Conservation (phyloP, 2,888 invertebrate species). For the Heliconius charithonia region DNA sequence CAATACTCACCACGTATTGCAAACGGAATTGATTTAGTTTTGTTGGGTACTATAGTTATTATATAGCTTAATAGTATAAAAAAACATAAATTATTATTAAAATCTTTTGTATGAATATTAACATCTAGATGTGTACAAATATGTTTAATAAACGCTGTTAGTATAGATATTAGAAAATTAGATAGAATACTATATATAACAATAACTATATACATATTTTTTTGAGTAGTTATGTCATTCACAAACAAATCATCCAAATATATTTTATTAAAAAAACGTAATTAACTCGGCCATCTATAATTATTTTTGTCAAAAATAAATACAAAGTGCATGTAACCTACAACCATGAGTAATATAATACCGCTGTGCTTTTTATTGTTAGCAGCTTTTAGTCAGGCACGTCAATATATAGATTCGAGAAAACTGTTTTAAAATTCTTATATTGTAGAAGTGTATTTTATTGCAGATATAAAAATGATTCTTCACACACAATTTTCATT, state of each 20-base stretch:
- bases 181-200: background rate
- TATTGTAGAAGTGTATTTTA: background rate
- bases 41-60: constrained; percentile 20
- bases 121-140: background rate
- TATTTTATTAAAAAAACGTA: background rate
- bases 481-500: background rate
- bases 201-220: background rate
- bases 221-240: background rate
- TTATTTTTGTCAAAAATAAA: constrained; percentile 5
- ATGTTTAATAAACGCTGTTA: constrained; percentile 2
- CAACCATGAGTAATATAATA: constrained; percentile 32
- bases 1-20: constrained; percentile 22
- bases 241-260: background rate
- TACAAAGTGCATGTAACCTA: constrained; percentile 34
- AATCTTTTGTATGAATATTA: background rate
- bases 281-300: background rate
- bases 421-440: background rate
- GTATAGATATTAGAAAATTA: background rate
- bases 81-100: background rate
- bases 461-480: constrained; percentile 39
- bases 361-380: constrained; percentile 31
- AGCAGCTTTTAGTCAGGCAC: constrained; percentile 36
- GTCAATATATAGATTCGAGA: background rate
- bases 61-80: background rate
- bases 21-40: constrained; percentile 18